Base-by-base conservation (phyloP, 2,888 invertebrate species). In the Heliconius erato region DNA sequence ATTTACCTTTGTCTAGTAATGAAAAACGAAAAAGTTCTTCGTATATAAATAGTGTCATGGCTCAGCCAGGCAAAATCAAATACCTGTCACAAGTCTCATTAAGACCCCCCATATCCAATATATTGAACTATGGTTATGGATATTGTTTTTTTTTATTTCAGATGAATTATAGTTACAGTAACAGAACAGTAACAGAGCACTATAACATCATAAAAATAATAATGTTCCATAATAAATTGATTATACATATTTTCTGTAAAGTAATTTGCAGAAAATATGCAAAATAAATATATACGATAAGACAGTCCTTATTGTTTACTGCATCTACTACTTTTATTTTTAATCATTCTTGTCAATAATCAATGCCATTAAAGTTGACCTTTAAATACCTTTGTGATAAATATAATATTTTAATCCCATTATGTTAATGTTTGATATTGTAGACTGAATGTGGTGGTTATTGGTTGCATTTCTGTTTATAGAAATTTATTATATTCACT, bases 321-420 rank as follows among this genome's bases (percentile, higher is more conserved):
- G 67, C 6, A 3, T 67, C 16, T 28, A 67, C 26, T 28, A 28
- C 5, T 67, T 16, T 67, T 35, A 68, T 68, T 72, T 71, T 72
- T 63, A 63, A 44, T 49, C 23, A 44, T 72, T 72, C 72, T 72
- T 72, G 44, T 72, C 72, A 44, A 26, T 32, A 26, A 44, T 26
- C 3, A 49, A 49, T 49, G 72, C 44, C 16, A 72, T 72, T 19
- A 44, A 49, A 44, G 26, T 3, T 49, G 72, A 28, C 72, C 44
- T 72, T 9, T 49, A 72, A 44, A 2, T 72, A 49, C 16, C 16
- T 49, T 72, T 71, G 40, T 26, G 44, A 26, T 71, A 71, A 71
- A 44, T 40, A 26, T 71, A 71, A 44, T 65, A 26, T 54, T 54
- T 54, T 54, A 19, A 54, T 54, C 19, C 2, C 54, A 54, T 23